A percentile compares a stretch with the other conserved stretches of the same genome.
Evolutionary conservation across 2,797 vertebrate genomes (phyloP).

Genomic region (Mus spretus): DNA sequence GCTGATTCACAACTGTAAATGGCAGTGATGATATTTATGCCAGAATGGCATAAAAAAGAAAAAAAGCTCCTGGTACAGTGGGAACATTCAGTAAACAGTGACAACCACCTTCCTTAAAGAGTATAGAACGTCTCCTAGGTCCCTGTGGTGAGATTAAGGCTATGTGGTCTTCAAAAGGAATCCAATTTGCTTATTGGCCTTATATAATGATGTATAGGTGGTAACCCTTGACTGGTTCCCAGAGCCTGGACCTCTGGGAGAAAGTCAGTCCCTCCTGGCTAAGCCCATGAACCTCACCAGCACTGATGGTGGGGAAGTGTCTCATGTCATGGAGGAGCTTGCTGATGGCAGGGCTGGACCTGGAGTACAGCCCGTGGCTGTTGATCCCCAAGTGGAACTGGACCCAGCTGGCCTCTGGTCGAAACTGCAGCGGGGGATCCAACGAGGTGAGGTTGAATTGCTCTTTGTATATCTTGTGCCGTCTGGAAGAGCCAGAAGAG

Average conservation of each 20-base stretch:
- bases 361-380: constrained; percentile 93
- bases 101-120: neutral
- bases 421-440: constrained; percentile 83
- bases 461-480: constrained; percentile 84
- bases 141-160: neutral
- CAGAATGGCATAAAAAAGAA: neutral
- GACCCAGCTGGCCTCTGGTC: constrained; percentile 93
- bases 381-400: constrained; percentile 96
- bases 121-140: neutral
- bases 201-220: neutral
- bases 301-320: constrained; percentile 88
- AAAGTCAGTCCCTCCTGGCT: no score
- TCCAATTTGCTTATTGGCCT: neutral
- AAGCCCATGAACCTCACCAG: constrained; percentile 89
- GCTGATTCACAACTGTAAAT: neutral
- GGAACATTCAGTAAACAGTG: neutral
- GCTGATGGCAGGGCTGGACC: constrained; percentile 88
- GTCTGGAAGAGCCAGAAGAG: constrained; percentile 77
- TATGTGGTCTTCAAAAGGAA: neutral
- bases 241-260: neutral
- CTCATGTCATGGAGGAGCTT: constrained; percentile 92
- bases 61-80: neutral
- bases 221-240: neutral
- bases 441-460: constrained; percentile 85
- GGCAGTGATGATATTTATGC: neutral